Evolutionary conservation across 2,888 invertebrate genomes (phyloP), one percentile per base, ranked within the genome.

Genomic region (Athetis lepigone): DNA sequence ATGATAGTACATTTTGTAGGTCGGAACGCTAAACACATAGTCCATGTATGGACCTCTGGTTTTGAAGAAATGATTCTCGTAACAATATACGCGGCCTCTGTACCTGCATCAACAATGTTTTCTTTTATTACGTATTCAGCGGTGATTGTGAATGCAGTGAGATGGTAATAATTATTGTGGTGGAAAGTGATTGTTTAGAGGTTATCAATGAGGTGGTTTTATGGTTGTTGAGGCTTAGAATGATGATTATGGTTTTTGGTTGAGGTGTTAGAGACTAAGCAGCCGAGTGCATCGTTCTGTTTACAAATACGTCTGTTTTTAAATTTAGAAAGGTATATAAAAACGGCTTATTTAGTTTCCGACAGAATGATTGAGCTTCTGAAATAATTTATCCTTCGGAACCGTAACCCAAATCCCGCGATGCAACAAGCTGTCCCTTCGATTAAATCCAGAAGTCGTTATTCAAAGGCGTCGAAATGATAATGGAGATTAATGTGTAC

Each of bases 51-150:
- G 88, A 86, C 95, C 95, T 82, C 94, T 89, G 80, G 93, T 89
- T 88, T 94, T 92, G 94, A 94, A 95, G 94, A 94, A 95, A 93
- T 95, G 95, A 90, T 94, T 94, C 91, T 95, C 93, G 94, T 95
- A 95, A 90, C 90, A 90, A 94, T 95, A 95, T 65, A 92, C 94
- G 82, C 95, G 94, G 87, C 93, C 94, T 87, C 93, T 94, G 94
- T 95, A 95, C 95, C 95, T 95, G 95, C 88, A 91, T 90, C 90
- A 94, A 94, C 82, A 93, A 94, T 90, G 85, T 80, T 75, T 75
- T 70, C 68, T 74, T 84, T 84, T 82, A 80, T 76, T 80, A 81
- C 71, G 70, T 75, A 66, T 80, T 82, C 64, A 67, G 71, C 82
- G 59, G 60, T 75, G 58, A 68, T 54, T 46, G 58, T 74, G 70